phyloP scores from a whole-genome alignment of 2,797 vertebrate species.

The Clarias pachynema region DNA sequence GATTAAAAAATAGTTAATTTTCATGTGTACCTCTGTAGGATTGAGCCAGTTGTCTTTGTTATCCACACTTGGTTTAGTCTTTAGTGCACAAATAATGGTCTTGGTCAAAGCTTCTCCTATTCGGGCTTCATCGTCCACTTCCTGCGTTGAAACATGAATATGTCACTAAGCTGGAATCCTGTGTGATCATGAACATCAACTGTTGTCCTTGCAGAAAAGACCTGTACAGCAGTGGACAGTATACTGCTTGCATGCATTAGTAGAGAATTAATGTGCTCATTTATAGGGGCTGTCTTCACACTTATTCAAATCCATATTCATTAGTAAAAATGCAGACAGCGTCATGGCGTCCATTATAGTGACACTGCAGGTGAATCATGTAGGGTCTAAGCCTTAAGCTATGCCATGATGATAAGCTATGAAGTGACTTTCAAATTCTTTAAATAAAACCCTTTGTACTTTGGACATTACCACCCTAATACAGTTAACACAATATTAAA shows the following conservation, averaged over 20 bases:
- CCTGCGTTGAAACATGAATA: conserved; percentile 70
- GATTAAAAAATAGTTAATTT: neutral
- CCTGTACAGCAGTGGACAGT: conserved; percentile 3
- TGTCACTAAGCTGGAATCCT: neutral
- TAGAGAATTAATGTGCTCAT: conserved; percentile 7
- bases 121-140: conserved; percentile 83
- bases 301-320: conserved; percentile 12
- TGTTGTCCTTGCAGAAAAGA: conserved; percentile 50
- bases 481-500: neutral
- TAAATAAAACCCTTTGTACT: neutral
- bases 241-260: neutral
- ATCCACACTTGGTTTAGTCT: conserved; percentile 74
- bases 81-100: conserved; percentile 85
- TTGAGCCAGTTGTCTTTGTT: conserved; percentile 86
- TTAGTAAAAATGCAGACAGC: neutral
- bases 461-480: neutral
- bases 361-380: neutral
- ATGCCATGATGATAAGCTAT: neutral
- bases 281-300: neutral
- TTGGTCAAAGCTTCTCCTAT: conserved; percentile 89
- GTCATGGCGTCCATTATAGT: neutral
- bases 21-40: conserved; percentile 87
- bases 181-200: neutral
- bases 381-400: neutral
- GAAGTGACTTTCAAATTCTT: conserved; percentile 9